Base-by-base conservation (phyloP, 2,797 vertebrate genomes). In the Carcharodon carcharias region DNA sequence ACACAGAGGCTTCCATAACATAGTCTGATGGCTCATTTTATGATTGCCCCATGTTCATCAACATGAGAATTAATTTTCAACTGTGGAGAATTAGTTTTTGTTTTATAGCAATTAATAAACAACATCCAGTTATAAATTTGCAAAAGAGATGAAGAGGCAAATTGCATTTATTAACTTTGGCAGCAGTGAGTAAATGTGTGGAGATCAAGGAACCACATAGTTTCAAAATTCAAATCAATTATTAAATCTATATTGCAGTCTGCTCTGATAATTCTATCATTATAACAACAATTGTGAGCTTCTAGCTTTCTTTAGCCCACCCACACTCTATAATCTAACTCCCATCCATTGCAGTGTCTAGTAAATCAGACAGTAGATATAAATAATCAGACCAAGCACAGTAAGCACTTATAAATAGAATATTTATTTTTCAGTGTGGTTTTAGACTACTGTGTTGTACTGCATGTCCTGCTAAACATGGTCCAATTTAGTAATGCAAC, bases 341-440 rank as follows among this genome's bases (percentile, higher is more conserved):
- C 21, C n/a, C 35, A 65, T 93, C 91, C 63, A 65, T 67, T n/a
- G 23, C n/a, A 56, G 63, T 45, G 45, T 93, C n/a, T 9, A 11
- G 91, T 93, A 45, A 93, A 93, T 45, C n/a, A 93, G 61, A 45
- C n/a, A 45, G n/a, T 26, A 26, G 63, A 45, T 65, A 67, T 85
- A 85, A 50, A 50, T 85, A 85, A 85, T 85, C 61, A 93, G 7
- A 65, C 18, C 91, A 67, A 63, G 63, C 61, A 93, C 63, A 67
- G 91, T 63, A 40, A 67, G 91, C 61, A 26, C 14, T 65, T 45
- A 40, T 45, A 67, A 93, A 93, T 65, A 93, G 91, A 93, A 93
- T 93, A 93, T 65, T 92, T 92, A 63, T 67, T 93, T 88, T 93
- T 67, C 63, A n/a, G 63, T 67, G 35, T 93, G 61, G 91, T 93